These are phyloP conservation scores for Schizotus pectinicornis DNA, from an alignment of 2,888 invertebrate species.

Conservation along the genomic window DNA sequence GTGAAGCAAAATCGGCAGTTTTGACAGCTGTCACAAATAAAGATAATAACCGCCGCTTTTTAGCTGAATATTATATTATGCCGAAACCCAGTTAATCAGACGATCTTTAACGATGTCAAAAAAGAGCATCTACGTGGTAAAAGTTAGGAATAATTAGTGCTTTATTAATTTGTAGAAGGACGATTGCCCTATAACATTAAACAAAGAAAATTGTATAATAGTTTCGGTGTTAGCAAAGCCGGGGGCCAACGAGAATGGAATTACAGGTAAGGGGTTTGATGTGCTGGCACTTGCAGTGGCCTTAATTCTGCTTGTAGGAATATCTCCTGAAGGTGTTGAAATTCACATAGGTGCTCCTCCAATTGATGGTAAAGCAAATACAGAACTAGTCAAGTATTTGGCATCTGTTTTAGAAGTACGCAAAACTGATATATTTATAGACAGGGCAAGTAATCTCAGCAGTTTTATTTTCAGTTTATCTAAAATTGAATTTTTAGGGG, in stretches of 20 bases:
- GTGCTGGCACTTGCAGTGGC: neutral
- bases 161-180: slow-evolving; percentile 23
- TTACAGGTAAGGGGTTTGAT: slow-evolving; percentile 58
- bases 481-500: slow-evolving; percentile 50
- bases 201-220: slow-evolving; percentile 67
- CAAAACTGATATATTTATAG: slow-evolving; percentile 73
- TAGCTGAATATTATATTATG: slow-evolving; percentile 6
- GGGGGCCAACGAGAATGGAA: slow-evolving; percentile 73
- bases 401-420: slow-evolving; percentile 71
- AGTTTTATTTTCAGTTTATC: neutral
- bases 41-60: slow-evolving; percentile 5
- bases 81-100: slow-evolving; percentile 1
- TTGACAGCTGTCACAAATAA: no score
- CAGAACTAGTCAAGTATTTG: slow-evolving; percentile 75
- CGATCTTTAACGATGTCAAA: slow-evolving; percentile 11
- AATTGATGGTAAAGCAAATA: slow-evolving; percentile 80
- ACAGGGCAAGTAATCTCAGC: slow-evolving; percentile 52
- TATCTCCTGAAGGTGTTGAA: slow-evolving; percentile 70
- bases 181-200: slow-evolving; percentile 55
- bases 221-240: slow-evolving; percentile 76
- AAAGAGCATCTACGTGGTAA: neutral
- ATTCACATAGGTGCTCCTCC: slow-evolving; percentile 83
- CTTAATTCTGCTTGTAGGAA: slow-evolving; percentile 50
- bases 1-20: no score
- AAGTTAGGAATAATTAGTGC: neutral